phyloP scores from a whole-genome alignment of 2,888 invertebrate species.

The Diachrysia chrysitis region DNA sequence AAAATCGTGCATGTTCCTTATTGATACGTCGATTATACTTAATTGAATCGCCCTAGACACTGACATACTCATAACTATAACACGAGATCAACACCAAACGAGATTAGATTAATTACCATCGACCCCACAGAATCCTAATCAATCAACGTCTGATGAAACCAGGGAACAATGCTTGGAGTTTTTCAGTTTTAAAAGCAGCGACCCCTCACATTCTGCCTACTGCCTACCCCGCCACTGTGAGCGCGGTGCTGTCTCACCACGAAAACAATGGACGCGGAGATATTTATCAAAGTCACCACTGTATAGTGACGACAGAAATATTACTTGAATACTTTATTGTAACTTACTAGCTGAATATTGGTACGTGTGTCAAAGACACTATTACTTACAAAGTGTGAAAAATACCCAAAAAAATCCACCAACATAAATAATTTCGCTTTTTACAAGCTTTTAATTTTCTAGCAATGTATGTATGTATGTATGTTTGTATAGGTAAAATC shows the following conservation, averaged over 20 bases:
- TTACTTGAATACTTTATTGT: background rate
- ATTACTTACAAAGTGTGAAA: too few species aligned
- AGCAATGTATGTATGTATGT: too few species aligned
- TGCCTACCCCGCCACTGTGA: conserved; percentile 6
- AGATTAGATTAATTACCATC: background rate
- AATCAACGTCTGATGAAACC: background rate
- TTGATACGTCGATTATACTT: too few species aligned
- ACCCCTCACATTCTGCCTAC: conserved; percentile 10
- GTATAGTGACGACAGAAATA: background rate
- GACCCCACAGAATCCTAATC: conserved; percentile 1
- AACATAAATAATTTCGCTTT: too few species aligned
- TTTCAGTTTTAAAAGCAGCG: conserved; percentile 7
- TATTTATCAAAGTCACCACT: conserved; percentile 38
- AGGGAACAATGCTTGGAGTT: background rate
- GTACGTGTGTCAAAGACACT: too few species aligned
- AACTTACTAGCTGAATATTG: too few species aligned
- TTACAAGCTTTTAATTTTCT: too few species aligned
- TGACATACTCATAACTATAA: background rate
- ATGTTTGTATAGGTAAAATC: too few species aligned
- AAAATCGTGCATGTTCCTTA: too few species aligned
- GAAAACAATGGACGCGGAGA: conserved; percentile 36
- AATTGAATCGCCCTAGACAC: too few species aligned
- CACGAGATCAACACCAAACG: background rate
- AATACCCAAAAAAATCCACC: too few species aligned
- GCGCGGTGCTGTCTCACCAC: conserved; percentile 22